Evolutionary conservation across 2,888 invertebrate species (phyloP).

Genomic region (Tetranychus truncatus): DNA sequence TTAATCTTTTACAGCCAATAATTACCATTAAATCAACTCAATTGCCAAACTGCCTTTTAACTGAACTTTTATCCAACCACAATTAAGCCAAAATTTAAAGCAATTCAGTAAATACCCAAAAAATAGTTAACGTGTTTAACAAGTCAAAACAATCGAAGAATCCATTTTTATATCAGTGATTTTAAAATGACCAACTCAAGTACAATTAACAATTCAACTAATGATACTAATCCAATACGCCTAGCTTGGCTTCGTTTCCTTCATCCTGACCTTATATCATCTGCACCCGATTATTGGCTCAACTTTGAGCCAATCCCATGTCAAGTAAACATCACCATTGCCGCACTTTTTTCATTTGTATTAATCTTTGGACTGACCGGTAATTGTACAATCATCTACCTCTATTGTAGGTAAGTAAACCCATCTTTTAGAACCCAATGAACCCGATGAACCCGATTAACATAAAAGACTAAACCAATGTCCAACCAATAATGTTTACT

Average conservation of each 20-base stretch:
- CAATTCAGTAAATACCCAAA: no score
- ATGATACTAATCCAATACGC: background rate
- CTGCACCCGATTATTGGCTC: constrained; percentile 52
- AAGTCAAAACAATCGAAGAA: no score
- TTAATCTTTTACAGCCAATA: no score
- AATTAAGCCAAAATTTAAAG: no score
- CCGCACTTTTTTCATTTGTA: constrained; percentile 44
- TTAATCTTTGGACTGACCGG: constrained; percentile 48
- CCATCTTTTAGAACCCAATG: background rate
- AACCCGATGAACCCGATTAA: background rate
- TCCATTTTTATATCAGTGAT: no score
- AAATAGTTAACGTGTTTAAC: no score
- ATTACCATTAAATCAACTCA: no score
- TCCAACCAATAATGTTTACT: no score
- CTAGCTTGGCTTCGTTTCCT: background rate
- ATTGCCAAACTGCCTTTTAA: no score
- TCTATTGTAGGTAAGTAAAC: constrained; percentile 48
- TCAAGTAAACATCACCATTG: constrained; percentile 43
- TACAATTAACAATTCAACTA: background rate
- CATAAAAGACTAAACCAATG: no score
- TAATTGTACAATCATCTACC: constrained; percentile 49
- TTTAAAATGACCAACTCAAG: background rate
- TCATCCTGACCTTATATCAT: constrained; percentile 36
- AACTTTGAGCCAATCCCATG: constrained; percentile 45
- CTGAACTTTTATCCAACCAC: no score